Evolutionary conservation across 2,113 vertebrate genomes (phyloP).

Genomic region (Psophia crepitans): DNA sequence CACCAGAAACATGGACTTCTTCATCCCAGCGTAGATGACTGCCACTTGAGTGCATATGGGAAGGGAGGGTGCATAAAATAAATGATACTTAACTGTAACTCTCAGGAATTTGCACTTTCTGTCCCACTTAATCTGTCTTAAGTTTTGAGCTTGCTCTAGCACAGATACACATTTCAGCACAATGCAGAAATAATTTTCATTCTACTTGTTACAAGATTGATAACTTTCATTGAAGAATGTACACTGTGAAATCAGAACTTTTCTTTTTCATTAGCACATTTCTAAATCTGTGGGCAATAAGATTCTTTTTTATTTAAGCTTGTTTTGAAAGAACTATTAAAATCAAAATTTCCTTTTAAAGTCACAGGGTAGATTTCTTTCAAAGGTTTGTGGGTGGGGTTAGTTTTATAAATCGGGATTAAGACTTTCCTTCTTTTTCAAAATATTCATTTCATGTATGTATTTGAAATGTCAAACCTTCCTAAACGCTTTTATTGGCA

Average conservation of each 20-base stretch:
- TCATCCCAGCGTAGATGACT: background rate
- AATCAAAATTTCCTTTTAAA: slow-evolving; percentile 46
- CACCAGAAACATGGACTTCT: background rate
- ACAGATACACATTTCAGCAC: slow-evolving; percentile 46
- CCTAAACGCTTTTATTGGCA: background rate
- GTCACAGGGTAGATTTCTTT: slow-evolving; percentile 20
- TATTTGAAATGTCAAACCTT: background rate
- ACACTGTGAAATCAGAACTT: slow-evolving; percentile 58
- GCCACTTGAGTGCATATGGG: background rate
- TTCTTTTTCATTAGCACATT: slow-evolving; percentile 39
- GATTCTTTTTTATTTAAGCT: slow-evolving; percentile 30
- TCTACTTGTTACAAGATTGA: slow-evolving; percentile 20
- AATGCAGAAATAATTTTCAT: slow-evolving; percentile 25
- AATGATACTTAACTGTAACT: slow-evolving; percentile 11
- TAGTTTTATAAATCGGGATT: background rate
- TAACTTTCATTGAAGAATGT: slow-evolving; percentile 49
- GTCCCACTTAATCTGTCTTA: slow-evolving; percentile 11
- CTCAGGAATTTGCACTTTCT: slow-evolving; percentile 69
- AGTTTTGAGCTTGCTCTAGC: slow-evolving; percentile 46
- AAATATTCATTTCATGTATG: background rate
- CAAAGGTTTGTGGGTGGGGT: background rate
- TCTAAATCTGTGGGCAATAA: slow-evolving; percentile 59
- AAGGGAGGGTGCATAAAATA: slow-evolving; percentile 17
- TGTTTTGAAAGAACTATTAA: slow-evolving; percentile 57
- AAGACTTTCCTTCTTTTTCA: background rate